Evolutionary conservation across 2,797 vertebrate species (phyloP), one percentile per base, ranked within the genome.

Genomic region (Sebastes alutus): DNA sequence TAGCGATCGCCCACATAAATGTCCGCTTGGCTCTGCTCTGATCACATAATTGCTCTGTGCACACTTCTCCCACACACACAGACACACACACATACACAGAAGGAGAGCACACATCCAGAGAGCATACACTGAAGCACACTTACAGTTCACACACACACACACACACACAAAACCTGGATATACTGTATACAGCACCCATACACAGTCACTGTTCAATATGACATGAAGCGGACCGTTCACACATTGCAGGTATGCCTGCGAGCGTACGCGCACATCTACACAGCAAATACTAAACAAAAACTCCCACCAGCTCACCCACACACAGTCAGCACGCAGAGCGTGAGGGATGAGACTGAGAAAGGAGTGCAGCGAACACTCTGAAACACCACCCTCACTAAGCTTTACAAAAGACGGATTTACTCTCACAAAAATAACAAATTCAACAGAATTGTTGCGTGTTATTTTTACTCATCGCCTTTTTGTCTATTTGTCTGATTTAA

Each of bases 1-100:
- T 72, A 82, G 72, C 74, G 4, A 55, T 86, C 91, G 83, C 93
- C 92, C 90, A 93, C 92, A 82, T 92, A 91, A 92, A 93, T 88
- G 91, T 92, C 84, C 86, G 89, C 87, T 93, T 93, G 93, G 92
- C 92, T 93, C 84, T 75, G 81, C 89, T 91, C 84, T 93, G 91
- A 93, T 93, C 92, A 87, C 81, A 92, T 93, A 94, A 94, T 94
- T 94, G 89, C 89, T 86, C 71, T 75, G 83, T 62, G 76, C 77
- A 76, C 86, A 90, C 72, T 79, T 85, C 87, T 83, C 89, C 65
- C 89, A 81, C 91, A 74, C 89, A 75, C 61, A 73, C 61, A 70
- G 68, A 76, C 72, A 76, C 59, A 42, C 72, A 80, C 59, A 83
- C 59, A 49, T 7, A 46, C 42, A 46, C 42, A 46, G 8, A 75